A percentile compares a stretch with the other conserved stretches of the same genome.
These are phyloP conservation scores for Scolanthus callimorphus DNA, from an alignment of 92 coral and sea anemone species.

Conservation along the genomic window DNA sequence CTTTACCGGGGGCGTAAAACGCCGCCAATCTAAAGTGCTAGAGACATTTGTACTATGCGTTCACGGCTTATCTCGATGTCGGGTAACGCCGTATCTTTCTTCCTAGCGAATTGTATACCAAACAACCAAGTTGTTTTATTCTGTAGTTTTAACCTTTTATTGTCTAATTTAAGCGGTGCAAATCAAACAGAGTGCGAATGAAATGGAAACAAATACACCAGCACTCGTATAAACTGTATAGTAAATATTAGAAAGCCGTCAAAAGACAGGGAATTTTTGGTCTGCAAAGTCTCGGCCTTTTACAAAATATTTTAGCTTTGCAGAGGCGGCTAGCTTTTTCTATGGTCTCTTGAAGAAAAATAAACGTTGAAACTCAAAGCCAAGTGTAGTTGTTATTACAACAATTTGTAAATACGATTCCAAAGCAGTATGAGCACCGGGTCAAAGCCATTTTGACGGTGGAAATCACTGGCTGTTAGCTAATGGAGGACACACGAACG, in stretches of 20 bases:
- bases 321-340: constrained; percentile 4
- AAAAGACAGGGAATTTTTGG: neutral
- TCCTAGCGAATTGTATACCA: constrained; percentile 24
- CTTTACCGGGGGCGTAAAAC: constrained; percentile 73
- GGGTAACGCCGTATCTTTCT: constrained; percentile 28
- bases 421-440: neutral
- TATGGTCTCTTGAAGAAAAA: constrained; percentile 11
- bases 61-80: constrained; percentile 10
- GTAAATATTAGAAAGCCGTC: neutral
- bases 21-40: constrained; percentile 41
- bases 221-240: neutral
- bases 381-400: constrained; percentile 17
- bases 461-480: constrained; percentile 10
- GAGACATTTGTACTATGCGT: constrained; percentile 15
- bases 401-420: constrained; percentile 3
- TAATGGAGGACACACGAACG: constrained; percentile 19
- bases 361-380: constrained; percentile 18
- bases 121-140: constrained; percentile 58
- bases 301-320: neutral
- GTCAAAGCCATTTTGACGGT: neutral
- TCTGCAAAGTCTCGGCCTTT: constrained; percentile 2
- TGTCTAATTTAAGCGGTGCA: constrained; percentile 19
- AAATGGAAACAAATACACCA: neutral
- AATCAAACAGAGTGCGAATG: constrained; percentile 7
- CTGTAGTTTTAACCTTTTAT: constrained; percentile 33